Conservation (phyloP, 2,113 vertebrate genomes). For the Zosterops lateralis region DNA sequence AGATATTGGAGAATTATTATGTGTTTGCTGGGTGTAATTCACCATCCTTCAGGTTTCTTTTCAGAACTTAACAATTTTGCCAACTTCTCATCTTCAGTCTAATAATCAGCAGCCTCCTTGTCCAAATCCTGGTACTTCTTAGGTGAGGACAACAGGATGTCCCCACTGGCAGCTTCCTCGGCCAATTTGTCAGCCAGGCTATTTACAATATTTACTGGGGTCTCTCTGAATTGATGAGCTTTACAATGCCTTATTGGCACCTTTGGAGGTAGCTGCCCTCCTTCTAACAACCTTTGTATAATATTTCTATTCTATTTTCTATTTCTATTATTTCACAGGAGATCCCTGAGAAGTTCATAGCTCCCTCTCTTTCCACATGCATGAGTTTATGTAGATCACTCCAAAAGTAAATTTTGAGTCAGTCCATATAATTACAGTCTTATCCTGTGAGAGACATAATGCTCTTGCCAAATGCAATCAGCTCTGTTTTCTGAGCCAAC, state of each 20-base stretch:
- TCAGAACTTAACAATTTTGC: not conserved
- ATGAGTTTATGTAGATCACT: too few relatives aligned
- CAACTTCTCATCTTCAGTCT: not conserved
- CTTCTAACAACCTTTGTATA: not conserved
- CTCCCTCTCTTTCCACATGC: not conserved
- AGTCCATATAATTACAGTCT: not conserved
- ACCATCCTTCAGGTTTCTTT: not conserved
- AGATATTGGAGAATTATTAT: not conserved
- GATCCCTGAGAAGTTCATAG: not conserved
- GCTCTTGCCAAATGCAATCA: not conserved
- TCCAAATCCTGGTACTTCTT: not conserved
- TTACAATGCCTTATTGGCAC: not conserved
- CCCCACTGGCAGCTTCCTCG: not conserved
- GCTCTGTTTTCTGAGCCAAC: not conserved
- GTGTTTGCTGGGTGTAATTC: not conserved
- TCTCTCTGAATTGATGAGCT: not conserved
- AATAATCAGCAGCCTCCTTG: not conserved
- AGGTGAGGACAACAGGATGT: not conserved
- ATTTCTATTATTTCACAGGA: not conserved
- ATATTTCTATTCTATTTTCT: not conserved
- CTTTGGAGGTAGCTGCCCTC: not conserved
- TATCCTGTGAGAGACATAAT: not conserved
- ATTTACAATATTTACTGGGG: not conserved
- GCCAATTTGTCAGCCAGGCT: not conserved
- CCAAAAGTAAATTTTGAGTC: not conserved